Conservation (phyloP, 2,888 invertebrate genomes). For the Noctua janthe region DNA sequence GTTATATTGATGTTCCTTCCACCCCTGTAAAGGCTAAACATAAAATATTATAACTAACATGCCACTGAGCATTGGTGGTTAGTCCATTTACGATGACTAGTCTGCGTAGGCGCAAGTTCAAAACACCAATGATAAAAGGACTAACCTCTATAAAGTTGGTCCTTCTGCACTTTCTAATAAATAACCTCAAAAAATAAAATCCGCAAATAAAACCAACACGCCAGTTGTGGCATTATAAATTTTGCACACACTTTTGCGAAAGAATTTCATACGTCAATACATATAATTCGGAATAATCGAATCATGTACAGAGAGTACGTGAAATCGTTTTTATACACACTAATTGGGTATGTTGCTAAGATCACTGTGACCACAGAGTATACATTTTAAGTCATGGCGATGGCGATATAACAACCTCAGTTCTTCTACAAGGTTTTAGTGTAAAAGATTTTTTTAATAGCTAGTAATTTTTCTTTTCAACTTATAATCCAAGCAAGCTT, state of each 20-base stretch:
- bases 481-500: not conserved
- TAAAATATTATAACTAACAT: not conserved
- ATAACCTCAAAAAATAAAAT: conserved; percentile 11
- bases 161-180: conserved; percentile 20
- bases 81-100: not conserved
- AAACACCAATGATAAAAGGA: not conserved
- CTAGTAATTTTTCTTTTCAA: not conserved
- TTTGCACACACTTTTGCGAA: conserved; percentile 48
- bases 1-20: too few relatives aligned
- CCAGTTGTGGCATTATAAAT: conserved; percentile 33
- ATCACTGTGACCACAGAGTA: conserved; percentile 28
- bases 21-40: too few relatives aligned
- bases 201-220: conserved; percentile 4
- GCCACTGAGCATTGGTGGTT: too few relatives aligned
- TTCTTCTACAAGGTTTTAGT: not conserved
- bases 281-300: conserved; percentile 51
- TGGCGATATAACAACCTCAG: conserved; percentile 8
- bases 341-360: conserved; percentile 17
- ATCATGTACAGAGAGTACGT: conserved; percentile 47
- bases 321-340: conserved; percentile 47
- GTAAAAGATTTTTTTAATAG: not conserved
- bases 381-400: not conserved
- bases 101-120: not conserved
- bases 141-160: not conserved
- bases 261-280: conserved; percentile 40